A percentile compares a stretch with the other conserved stretches of the same genome.
Evolutionary conservation across 1,140 invertebrate genomes (phyloP).

Genomic region (Dolichoris vasculosae): DNA sequence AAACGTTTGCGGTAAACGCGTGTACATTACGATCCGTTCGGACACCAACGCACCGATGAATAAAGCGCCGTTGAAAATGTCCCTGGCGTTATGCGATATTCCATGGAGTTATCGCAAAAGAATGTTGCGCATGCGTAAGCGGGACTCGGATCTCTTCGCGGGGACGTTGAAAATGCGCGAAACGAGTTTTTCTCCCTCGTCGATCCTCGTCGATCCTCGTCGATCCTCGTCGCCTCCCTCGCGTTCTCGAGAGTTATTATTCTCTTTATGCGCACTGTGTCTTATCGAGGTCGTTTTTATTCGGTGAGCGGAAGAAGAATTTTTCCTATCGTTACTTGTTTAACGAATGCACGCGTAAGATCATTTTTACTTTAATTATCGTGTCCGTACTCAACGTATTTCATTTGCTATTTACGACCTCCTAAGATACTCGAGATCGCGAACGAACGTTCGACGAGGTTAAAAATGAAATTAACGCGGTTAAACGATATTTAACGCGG

Average conservation of each 20-base stretch:
- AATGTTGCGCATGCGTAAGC: neutral
- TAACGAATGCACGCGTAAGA: neutral
- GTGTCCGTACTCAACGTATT: neutral
- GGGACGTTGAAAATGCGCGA: constrained; percentile 4
- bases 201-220: neutral
- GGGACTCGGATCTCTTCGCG: neutral
- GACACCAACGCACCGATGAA: neutral
- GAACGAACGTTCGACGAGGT: neutral
- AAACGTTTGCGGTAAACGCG: neutral
- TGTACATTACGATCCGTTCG: neutral
- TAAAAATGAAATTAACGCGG: neutral
- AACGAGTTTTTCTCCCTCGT: constrained; percentile 25
- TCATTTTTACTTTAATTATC: neutral
- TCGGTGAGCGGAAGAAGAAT: neutral
- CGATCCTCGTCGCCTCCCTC: neutral
- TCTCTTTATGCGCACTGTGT: neutral
- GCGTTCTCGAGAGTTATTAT: constrained; percentile 3
- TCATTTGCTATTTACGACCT: neutral
- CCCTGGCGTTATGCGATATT: neutral
- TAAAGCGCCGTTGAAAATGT: neutral
- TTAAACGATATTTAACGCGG: neutral
- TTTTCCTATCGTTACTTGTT: neutral
- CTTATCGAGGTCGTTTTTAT: neutral
- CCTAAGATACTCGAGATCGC: neutral
- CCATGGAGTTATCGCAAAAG: neutral